Evolutionary conservation across 2,888 invertebrate species (phyloP), one percentile per base, ranked within the genome.

Genomic region (Ametastegia equiseti): DNA sequence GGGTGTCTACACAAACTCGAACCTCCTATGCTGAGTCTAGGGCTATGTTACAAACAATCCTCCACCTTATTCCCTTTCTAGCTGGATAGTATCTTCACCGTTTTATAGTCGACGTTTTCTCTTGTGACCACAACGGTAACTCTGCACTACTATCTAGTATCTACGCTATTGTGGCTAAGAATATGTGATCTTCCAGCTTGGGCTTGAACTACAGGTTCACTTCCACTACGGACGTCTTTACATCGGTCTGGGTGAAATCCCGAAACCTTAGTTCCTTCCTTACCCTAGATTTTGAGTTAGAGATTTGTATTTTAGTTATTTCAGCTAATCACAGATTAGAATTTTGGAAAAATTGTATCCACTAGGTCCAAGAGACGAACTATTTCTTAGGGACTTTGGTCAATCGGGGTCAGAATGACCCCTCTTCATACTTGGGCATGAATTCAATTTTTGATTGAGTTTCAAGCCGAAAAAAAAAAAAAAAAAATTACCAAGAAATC

Each of bases 21-120:
- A 23, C 42, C 13, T 23, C 50, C 19, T 36, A 39, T 33, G 39
- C 54, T 36, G 0, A 36, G 23, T 1, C 33, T 36, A n/a, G 75
- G 60, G 42, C 39, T 39, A 50, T 39, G 57, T 60, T 78, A 78
- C 75, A 54, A 75, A 75, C 75, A 75, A 75, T 75, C 54, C 54
- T 75, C 71, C 54, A 50, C 19, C n/a, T 27, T 33, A 69, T 23
- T 36, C 47, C 71, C n/a, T n/a, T n/a, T n/a, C n/a, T n/a, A n/a
- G 27, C 27, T 45, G 27, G 36, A n/a, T 47, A 47, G 47, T 54
- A 75, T 15, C 75, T 71, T 13, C 75, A 33, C 75, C 33, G 54
- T 75, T 75, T 75, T 75, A 75, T 54, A 54, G 75, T 13, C 54
- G 4, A 30, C 50, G 54, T 78, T 78, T 42, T 75, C 60, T 33